A percentile compares a stretch with the other conserved stretches of the same genome.
phyloP scores from a whole-genome alignment of 1,140 invertebrate species.

The Maniola jurtina region DNA sequence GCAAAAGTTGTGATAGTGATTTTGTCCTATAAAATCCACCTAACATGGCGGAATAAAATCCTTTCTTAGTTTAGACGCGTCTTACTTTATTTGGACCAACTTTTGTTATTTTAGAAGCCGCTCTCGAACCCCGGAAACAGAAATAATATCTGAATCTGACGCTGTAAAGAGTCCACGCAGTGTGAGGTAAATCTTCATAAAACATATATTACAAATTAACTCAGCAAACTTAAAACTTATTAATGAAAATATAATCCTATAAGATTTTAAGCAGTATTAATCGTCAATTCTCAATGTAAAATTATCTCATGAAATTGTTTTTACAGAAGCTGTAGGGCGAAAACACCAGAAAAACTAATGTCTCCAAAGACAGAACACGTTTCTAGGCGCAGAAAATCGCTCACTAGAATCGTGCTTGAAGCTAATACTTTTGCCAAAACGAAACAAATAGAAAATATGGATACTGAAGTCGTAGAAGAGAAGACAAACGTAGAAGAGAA shows the following conservation, averaged over 20 bases:
- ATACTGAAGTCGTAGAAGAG: constrained; percentile 36
- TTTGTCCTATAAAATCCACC: no score
- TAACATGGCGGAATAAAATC: neutral
- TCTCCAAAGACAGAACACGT: constrained; percentile 53
- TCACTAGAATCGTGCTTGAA: constrained; percentile 68
- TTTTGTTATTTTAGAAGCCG: constrained; percentile 43
- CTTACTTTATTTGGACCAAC: no score
- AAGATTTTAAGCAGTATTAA: no score
- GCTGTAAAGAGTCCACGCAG: constrained; percentile 42
- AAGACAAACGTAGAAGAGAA: constrained; percentile 30
- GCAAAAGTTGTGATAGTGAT: no score
- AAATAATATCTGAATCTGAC: constrained; percentile 37
- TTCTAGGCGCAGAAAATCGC: constrained; percentile 53
- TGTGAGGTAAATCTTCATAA: constrained; percentile 42
- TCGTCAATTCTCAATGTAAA: no score
- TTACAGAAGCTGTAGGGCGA: constrained; percentile 54
- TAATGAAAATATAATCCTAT: no score
- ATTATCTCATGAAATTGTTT: neutral
- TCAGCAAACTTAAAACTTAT: no score
- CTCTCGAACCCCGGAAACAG: constrained; percentile 57
- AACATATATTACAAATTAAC: neutral
- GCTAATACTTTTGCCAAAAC: constrained; percentile 65
- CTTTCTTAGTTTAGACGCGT: no score
- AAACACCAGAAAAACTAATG: constrained; percentile 69
- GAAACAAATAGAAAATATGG: constrained; percentile 44